Evolutionary conservation across 2,113 vertebrate species (phyloP).

Genomic region (Gallinago jamesoni): DNA sequence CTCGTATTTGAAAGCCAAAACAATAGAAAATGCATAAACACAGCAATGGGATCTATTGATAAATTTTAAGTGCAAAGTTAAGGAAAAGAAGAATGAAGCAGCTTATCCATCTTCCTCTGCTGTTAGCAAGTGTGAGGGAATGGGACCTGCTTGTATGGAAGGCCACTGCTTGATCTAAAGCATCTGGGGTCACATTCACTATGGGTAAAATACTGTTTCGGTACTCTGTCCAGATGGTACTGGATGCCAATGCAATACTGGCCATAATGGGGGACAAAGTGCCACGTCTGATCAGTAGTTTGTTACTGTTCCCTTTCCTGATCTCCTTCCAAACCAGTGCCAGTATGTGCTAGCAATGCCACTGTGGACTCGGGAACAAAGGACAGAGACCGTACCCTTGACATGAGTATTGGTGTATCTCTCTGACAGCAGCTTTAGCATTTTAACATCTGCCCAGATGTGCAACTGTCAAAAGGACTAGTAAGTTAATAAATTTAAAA

Average conservation of each 20-base stretch:
- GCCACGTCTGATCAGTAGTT: background rate
- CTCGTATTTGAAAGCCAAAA: background rate
- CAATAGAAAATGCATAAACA: background rate
- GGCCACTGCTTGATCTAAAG: background rate
- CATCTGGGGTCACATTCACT: background rate
- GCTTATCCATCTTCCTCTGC: background rate
- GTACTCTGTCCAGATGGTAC: background rate
- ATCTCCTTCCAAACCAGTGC: background rate
- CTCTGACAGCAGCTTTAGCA: background rate
- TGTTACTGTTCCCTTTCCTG: background rate
- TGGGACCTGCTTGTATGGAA: background rate
- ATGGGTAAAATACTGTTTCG: background rate
- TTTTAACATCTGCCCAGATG: background rate
- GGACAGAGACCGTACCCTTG: background rate
- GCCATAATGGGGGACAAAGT: background rate
- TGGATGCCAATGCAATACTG: background rate
- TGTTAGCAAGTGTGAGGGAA: background rate
- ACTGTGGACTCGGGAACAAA: background rate
- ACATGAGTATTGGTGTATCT: background rate
- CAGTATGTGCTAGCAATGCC: background rate
- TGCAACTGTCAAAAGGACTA: background rate
- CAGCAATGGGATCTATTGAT: background rate
- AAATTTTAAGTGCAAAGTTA: background rate
- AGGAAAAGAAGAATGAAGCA: background rate
- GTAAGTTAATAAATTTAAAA: background rate